Percentiles rank a stretch among this genome's conserved stretches.
phyloP scores from a whole-genome alignment of 2,888 invertebrate genomes.

The Drosophila borealis region DNA sequence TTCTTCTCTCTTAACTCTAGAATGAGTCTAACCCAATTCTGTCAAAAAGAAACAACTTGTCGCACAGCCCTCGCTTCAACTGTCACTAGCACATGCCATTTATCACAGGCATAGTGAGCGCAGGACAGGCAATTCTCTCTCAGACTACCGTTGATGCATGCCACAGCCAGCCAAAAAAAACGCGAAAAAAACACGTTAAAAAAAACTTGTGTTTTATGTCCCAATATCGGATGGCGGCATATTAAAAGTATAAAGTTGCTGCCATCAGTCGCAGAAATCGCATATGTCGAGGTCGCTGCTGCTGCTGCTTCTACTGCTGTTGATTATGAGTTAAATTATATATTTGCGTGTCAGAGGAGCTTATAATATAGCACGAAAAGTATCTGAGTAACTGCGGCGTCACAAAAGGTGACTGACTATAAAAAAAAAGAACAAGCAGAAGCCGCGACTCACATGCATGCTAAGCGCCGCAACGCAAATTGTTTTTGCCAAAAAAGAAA shows the following conservation, averaged over 20 bases:
- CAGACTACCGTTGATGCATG: constrained; percentile 47
- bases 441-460: constrained; percentile 60
- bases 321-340: constrained; percentile 80
- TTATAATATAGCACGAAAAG: constrained; percentile 54
- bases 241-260: constrained; percentile 76
- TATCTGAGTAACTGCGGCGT: constrained; percentile 51
- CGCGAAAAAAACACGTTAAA: constrained; percentile 2
- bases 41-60: constrained; percentile 26
- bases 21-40: constrained; percentile 17
- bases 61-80: constrained; percentile 60
- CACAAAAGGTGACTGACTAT: constrained; percentile 63
- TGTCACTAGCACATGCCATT: constrained; percentile 64
- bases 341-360: constrained; percentile 73
- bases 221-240: constrained; percentile 59
- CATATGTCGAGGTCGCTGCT: constrained; percentile 53
- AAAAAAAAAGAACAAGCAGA: constrained; percentile 30
- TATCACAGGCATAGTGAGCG: constrained; percentile 53
- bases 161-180: constrained; percentile 37
- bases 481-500: constrained; percentile 56
- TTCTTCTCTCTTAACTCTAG: neutral
- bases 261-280: constrained; percentile 40
- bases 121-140: constrained; percentile 54
- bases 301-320: constrained; percentile 29
- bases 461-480: constrained; percentile 44
- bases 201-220: constrained; percentile 68